Evolutionary conservation across 2,797 vertebrate species (phyloP).

Genomic region (Poeciliopsis paucimaculata): DNA sequence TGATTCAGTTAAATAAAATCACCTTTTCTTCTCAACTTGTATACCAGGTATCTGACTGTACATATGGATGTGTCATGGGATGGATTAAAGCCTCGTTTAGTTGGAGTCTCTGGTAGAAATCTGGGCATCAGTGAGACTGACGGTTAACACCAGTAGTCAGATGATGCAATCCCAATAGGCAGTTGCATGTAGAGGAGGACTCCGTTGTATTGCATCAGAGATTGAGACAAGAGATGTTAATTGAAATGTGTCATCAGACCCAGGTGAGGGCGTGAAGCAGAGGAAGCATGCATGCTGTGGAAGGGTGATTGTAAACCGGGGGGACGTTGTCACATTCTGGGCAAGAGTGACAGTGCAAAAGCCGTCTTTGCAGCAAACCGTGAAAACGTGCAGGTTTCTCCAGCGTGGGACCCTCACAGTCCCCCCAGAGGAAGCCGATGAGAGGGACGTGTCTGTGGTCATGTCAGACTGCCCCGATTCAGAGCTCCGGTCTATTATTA

Average conservation of each 20-base stretch:
- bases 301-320: neutral
- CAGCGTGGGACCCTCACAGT: constrained; percentile 25
- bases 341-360: constrained; percentile 19
- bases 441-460: constrained; percentile 65
- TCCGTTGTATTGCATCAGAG: constrained; percentile 33
- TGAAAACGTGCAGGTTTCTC: constrained; percentile 40
- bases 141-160: constrained; percentile 44
- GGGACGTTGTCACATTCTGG: constrained; percentile 10
- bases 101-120: constrained; percentile 26
- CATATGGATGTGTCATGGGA: neutral
- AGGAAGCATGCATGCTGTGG: neutral
- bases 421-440: constrained; percentile 17
- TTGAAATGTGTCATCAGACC: neutral
- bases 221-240: neutral
- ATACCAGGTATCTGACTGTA: neutral
- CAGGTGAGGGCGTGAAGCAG: neutral
- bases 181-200: constrained; percentile 55
- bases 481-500: constrained; percentile 60
- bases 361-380: constrained; percentile 19
- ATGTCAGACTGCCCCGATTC: constrained; percentile 53
- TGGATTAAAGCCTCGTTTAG: constrained; percentile 40
- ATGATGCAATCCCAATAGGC: constrained; percentile 70
- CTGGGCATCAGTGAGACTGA: constrained; percentile 35
- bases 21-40: neutral
- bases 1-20: neutral